Percentiles rank a stretch among this genome's conserved stretches.
phyloP scores from a whole-genome alignment of 2,888 invertebrate genomes.

The Drosophila phalerata region DNA sequence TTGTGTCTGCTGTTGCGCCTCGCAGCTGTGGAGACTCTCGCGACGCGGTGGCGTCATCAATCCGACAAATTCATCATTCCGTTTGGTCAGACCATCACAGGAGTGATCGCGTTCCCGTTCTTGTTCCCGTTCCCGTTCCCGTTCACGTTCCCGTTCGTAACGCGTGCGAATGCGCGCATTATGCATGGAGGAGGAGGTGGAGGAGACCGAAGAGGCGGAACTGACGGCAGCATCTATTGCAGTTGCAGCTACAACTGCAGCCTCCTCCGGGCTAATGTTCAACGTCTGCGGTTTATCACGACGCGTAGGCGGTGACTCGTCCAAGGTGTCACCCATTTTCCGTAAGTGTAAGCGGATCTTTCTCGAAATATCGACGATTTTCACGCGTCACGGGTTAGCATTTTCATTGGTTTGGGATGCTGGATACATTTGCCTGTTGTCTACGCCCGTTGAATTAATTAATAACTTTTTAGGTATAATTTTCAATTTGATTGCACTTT shows the following conservation, averaged over 20 bases:
- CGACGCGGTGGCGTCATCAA: slow-evolving; percentile 65
- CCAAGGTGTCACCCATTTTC: slow-evolving; percentile 80
- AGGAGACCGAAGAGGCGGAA: background rate
- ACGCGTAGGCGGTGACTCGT: slow-evolving; percentile 63
- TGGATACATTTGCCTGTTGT: slow-evolving; percentile 42
- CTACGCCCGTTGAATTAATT: slow-evolving; percentile 42
- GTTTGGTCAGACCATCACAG: slow-evolving; percentile 63
- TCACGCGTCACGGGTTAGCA: slow-evolving; percentile 29
- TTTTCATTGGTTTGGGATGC: slow-evolving; percentile 26
- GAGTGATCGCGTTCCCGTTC: slow-evolving; percentile 76
- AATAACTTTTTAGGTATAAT: slow-evolving; percentile 19
- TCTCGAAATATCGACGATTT: background rate
- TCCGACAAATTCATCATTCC: slow-evolving; percentile 64
- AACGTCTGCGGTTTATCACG: slow-evolving; percentile 83
- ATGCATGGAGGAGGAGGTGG: slow-evolving; percentile 39
- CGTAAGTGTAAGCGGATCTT: background rate
- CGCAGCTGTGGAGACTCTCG: slow-evolving; percentile 78
- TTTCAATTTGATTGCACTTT: slow-evolving; percentile 46
- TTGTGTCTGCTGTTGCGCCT: slow-evolving; percentile 47
- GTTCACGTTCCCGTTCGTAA: slow-evolving; percentile 42
- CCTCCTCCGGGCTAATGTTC: slow-evolving; percentile 60
- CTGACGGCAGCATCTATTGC: background rate
- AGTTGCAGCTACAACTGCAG: background rate
- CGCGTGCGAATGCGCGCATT: slow-evolving; percentile 77
- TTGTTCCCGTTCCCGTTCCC: slow-evolving; percentile 38